Percentiles rank a stretch among this genome's conserved stretches.
These are phyloP conservation scores for Oncopeltus fasciatus DNA, from an alignment of 1,140 invertebrate species.

Conservation along the genomic window DNA sequence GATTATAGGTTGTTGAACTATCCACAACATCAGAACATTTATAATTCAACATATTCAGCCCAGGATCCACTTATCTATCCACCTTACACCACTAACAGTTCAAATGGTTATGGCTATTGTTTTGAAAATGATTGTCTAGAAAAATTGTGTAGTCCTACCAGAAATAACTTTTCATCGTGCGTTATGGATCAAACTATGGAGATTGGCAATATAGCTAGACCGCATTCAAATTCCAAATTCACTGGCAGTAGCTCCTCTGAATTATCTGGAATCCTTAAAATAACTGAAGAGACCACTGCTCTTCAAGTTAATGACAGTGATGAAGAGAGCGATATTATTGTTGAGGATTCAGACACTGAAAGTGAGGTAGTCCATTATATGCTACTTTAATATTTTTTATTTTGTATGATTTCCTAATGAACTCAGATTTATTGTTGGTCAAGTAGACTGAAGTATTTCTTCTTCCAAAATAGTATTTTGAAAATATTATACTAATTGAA, in stretches of 20 bases:
- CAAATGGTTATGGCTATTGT: not conserved
- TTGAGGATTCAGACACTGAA: constrained; percentile 6
- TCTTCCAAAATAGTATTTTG: too few relatives aligned
- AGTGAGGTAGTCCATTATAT: too few relatives aligned
- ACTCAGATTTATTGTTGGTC: too few relatives aligned
- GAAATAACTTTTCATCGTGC: not conserved
- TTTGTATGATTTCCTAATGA: too few relatives aligned
- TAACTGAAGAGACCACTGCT: not conserved
- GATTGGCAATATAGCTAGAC: not conserved
- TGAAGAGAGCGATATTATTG: constrained; percentile 2
- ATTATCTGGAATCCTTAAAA: not conserved
- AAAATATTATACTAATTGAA: too few relatives aligned
- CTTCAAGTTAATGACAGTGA: not conserved
- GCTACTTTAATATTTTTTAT: too few relatives aligned
- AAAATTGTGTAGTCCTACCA: not conserved
- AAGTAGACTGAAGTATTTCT: too few relatives aligned
- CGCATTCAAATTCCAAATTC: not conserved
- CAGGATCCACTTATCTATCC: not conserved
- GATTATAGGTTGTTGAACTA: not conserved
- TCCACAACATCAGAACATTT: not conserved
- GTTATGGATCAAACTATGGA: not conserved
- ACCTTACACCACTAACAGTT: not conserved
- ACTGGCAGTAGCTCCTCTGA: not conserved
- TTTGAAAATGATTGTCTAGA: not conserved
- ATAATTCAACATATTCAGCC: not conserved